phyloP scores from a whole-genome alignment of 2,113 vertebrate genomes.

The Halcyon malimbica region DNA sequence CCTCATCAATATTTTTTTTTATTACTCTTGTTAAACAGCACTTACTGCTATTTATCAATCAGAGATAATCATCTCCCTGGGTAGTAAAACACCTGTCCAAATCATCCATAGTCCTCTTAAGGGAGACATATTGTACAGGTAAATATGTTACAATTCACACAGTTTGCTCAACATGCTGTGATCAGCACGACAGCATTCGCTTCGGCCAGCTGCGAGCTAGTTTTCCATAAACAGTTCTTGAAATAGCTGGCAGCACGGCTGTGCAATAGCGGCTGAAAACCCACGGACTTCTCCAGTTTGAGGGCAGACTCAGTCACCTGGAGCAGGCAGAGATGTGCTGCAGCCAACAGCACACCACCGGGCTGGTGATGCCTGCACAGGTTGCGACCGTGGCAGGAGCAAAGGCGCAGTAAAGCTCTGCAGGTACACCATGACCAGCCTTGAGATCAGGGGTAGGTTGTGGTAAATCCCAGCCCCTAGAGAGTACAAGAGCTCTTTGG shows the following conservation, averaged over 20 bases:
- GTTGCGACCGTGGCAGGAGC: fast-evolving
- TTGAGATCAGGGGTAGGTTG: not conserved
- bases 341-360: not conserved
- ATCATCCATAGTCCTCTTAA: not conserved
- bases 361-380: fast-evolving
- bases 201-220: fast-evolving
- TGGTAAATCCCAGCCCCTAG: not conserved
- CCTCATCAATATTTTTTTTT: conserved; percentile 7
- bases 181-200: not conserved
- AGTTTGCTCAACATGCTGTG: not conserved
- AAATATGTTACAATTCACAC: not conserved
- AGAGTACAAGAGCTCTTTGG: not conserved
- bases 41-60: not conserved
- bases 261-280: fast-evolving
- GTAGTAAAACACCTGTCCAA: not conserved
- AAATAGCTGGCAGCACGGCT: not conserved
- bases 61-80: not conserved
- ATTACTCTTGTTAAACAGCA: not conserved
- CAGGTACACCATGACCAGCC: not conserved
- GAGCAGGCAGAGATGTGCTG: not conserved
- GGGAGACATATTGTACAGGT: not conserved
- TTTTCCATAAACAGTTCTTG: not conserved
- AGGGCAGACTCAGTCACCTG: not conserved
- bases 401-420: not conserved
- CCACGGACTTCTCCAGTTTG: fast-evolving